Conservation (phyloP, 2,797 vertebrate genomes). For the Hylomyscus alleni region DNA sequence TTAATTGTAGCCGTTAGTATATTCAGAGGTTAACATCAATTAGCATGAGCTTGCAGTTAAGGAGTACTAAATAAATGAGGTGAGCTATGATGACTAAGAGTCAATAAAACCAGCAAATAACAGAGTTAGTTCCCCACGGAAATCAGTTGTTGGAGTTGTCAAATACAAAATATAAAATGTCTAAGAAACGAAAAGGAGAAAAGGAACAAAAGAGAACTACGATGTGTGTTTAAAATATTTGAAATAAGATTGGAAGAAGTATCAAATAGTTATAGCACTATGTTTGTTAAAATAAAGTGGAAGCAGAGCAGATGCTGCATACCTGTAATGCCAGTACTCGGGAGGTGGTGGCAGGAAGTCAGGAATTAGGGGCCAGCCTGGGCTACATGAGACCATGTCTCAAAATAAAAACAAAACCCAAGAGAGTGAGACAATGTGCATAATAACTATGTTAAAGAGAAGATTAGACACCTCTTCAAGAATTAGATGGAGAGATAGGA, state of each 20-base stretch:
- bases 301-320: background rate
- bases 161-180: conserved; percentile 51
- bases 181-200: conserved; percentile 20
- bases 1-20: conserved; percentile 16
- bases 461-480: background rate
- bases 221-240: conserved; percentile 18
- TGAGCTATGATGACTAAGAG: background rate
- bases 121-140: background rate
- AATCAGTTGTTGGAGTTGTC: conserved; percentile 39
- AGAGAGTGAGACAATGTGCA: background rate
- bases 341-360: background rate
- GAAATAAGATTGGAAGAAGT: conserved; percentile 35
- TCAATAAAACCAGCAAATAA: conserved; percentile 5
- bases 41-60: conserved; percentile 1
- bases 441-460: conserved; percentile 23
- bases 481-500: background rate
- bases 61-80: conserved; percentile 26
- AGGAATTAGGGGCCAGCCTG: background rate
- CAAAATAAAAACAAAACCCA: background rate
- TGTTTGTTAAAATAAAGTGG: conserved; percentile 2
- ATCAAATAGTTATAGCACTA: conserved; percentile 20
- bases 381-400: background rate
- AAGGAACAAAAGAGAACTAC: background rate
- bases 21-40: conserved; percentile 31
- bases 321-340: background rate